Evolutionary conservation across 2,888 invertebrate genomes (phyloP).

Genomic region (Drosophila colorata): DNA sequence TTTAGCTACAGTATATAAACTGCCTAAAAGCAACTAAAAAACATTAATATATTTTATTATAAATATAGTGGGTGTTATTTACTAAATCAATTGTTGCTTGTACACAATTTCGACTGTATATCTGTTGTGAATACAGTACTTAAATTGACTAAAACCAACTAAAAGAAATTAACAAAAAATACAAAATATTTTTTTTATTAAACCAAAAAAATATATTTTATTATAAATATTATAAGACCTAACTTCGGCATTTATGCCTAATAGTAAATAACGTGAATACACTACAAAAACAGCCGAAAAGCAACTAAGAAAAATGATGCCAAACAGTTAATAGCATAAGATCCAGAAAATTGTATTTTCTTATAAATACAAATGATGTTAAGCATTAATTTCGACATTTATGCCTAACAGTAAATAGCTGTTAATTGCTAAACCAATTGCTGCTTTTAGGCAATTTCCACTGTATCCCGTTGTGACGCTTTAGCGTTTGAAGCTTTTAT

Average conservation of each 20-base stretch:
- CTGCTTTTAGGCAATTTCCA: constrained; percentile 23
- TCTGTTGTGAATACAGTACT: no score
- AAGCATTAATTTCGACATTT: neutral
- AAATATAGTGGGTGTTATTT: no score
- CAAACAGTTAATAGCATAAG: no score
- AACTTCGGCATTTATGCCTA: neutral
- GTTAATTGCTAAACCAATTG: neutral
- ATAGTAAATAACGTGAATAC: neutral
- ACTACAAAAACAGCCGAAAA: no score
- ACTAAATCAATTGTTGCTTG: no score
- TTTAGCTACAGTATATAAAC: constrained; percentile 6
- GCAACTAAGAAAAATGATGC: no score
- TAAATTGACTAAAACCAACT: constrained; percentile 3
- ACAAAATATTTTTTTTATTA: neutral
- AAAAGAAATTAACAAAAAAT: neutral
- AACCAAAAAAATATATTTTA: no score
- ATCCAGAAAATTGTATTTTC: no score
- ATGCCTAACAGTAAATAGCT: neutral
- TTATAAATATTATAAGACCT: neutral
- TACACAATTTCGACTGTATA: no score
- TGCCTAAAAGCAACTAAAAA: constrained; percentile 7
- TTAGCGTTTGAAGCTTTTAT: constrained; percentile 35
- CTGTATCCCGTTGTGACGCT: constrained; percentile 26
- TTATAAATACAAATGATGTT: neutral
- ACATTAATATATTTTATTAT: no score